Evolutionary conservation across 2,888 invertebrate genomes (phyloP).

Genomic region (Ormyrus nitidulus): DNA sequence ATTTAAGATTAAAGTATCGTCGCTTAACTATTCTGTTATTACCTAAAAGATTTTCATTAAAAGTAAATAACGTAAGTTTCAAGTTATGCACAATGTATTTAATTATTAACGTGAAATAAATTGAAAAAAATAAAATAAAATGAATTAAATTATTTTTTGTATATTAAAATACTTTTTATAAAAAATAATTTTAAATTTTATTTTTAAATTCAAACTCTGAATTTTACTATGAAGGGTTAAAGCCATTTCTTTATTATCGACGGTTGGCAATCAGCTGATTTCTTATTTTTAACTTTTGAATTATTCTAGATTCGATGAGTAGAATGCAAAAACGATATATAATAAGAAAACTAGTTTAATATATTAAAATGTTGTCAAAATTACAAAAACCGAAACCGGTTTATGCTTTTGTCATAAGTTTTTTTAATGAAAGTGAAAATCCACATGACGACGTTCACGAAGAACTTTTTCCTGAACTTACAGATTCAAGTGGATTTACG

Average conservation of each 20-base stretch:
- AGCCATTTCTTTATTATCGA: constrained; percentile 9
- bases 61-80: no score
- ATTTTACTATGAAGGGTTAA: not conserved
- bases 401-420: not conserved
- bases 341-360: not conserved
- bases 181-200: no score
- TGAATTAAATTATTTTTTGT: no score
- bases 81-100: no score
- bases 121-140: no score
- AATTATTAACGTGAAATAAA: no score
- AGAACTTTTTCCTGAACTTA: not conserved
- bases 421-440: constrained; percentile 11
- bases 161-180: no score
- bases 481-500: constrained; percentile 53
- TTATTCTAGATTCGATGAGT: not conserved
- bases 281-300: not conserved
- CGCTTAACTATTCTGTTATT: no score
- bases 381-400: not conserved
- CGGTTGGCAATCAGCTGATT: constrained; percentile 8
- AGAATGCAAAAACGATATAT: not conserved
- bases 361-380: constrained; percentile 3
- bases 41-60: no score
- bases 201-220: no score
- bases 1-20: no score
- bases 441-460: constrained; percentile 21